A percentile compares a stretch with the other conserved stretches of the same genome.
Conservation (phyloP, 2,113 vertebrate species). For the Elgaria multicarinata region DNA sequence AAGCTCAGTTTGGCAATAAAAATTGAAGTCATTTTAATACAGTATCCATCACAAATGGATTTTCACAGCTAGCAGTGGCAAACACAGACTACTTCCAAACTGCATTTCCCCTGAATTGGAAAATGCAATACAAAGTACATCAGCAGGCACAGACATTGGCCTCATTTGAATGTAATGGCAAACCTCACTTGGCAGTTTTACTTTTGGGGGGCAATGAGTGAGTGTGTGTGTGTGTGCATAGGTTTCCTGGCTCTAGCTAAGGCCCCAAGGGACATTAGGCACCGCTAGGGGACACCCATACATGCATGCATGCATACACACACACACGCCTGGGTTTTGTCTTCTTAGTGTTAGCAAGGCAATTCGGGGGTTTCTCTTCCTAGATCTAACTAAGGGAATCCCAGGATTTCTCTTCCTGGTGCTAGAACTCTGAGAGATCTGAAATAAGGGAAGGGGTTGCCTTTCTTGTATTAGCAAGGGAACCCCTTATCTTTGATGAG, state of each 20-base stretch:
- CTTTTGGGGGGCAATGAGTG: too few relatives aligned
- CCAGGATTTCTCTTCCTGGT: not conserved
- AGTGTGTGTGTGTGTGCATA: not conserved
- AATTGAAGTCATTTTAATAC: not conserved
- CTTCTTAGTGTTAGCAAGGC: too few relatives aligned
- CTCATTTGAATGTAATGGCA: not conserved
- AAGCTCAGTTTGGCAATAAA: fast-evolving
- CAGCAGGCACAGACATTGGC: not conserved
- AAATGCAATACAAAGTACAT: not conserved
- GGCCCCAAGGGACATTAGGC: too few relatives aligned
- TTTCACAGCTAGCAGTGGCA: not conserved
- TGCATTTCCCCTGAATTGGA: not conserved
- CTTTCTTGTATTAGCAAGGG: too few relatives aligned
- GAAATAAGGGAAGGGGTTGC: too few relatives aligned
- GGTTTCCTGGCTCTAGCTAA: too few relatives aligned
- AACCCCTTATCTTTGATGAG: too few relatives aligned
- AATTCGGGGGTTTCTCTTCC: not conserved
- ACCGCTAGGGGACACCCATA: too few relatives aligned
- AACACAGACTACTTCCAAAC: constrained; percentile 22
- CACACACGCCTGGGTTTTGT: too few relatives aligned
- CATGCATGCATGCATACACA: too few relatives aligned
- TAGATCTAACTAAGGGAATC: too few relatives aligned
- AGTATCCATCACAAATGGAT: constrained; percentile 13
- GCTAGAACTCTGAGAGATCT: too few relatives aligned
- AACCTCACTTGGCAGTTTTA: not conserved